A percentile compares a stretch with the other conserved stretches of the same genome.
Conservation (phyloP, 2,113 vertebrate species). For the Neotoma lepida region DNA sequence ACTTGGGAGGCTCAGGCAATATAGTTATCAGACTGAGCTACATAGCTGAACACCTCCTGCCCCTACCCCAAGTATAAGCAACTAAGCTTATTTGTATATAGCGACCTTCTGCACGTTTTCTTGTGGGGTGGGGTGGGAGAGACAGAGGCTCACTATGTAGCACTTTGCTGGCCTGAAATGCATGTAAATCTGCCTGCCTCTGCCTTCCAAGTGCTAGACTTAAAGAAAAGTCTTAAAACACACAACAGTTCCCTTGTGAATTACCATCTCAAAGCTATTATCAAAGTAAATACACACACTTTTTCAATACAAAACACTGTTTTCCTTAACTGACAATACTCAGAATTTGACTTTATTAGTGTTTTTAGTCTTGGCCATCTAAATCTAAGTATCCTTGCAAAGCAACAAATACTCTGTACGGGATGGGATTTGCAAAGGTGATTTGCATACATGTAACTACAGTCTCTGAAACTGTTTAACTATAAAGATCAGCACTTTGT, state of each 20-base stretch:
- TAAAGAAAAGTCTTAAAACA: not conserved
- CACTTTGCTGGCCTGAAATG: not conserved
- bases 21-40: not conserved
- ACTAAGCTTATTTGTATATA: not conserved
- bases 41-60: not conserved
- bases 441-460: not conserved
- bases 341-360: not conserved
- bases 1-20: not conserved
- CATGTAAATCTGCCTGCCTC: not conserved
- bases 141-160: not conserved
- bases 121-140: not conserved
- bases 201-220: not conserved
- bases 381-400: not conserved
- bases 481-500: not conserved
- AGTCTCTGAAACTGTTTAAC: not conserved
- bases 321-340: constrained; percentile 2
- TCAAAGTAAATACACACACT: not conserved
- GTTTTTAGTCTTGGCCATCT: constrained; percentile 7
- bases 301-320: constrained; percentile 4
- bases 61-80: not conserved
- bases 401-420: not conserved
- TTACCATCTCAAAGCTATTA: not conserved
- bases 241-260: not conserved
- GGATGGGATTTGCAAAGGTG: not conserved
- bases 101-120: not conserved